These are phyloP conservation scores for Perodicticus potto DNA, from an alignment of 2,797 vertebrate species.

Conservation along the genomic window DNA sequence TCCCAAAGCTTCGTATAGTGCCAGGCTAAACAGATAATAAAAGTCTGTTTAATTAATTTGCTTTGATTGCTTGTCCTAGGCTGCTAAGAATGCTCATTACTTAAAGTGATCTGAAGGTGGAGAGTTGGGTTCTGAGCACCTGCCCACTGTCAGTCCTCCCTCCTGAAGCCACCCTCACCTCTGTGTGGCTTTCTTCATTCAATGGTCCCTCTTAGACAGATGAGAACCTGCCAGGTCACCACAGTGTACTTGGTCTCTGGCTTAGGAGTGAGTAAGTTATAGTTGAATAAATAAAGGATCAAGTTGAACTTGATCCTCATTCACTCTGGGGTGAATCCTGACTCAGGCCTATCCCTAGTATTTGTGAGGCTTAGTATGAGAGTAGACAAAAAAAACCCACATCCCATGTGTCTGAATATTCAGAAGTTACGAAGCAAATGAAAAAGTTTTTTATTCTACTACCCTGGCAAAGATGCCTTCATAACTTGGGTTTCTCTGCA, in stretches of 20 bases:
- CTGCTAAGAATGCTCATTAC: background rate
- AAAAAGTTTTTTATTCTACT: background rate
- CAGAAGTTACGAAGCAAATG: background rate
- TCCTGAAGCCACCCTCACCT: background rate
- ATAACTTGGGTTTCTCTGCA: background rate
- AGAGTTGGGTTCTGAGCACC: background rate
- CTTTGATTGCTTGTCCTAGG: background rate
- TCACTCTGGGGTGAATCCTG: background rate
- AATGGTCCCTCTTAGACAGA: background rate
- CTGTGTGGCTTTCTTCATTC: background rate
- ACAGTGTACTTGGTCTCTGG: too few relatives aligned
- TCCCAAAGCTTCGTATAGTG: background rate
- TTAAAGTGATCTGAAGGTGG: background rate
- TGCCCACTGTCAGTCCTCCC: background rate
- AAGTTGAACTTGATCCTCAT: background rate
- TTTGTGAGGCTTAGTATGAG: background rate
- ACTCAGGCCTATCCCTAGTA: background rate
- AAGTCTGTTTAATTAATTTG: background rate
- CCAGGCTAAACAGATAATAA: background rate
- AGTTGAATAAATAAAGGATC: background rate
- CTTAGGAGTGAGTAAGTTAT: background rate
- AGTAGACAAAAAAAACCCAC: slow-evolving; percentile 8
- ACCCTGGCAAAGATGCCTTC: background rate
- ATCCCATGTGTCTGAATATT: background rate
- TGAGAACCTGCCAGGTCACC: background rate